phyloP scores from a whole-genome alignment of 2,113 vertebrate genomes.

The Gnathonemus longibarbis region DNA sequence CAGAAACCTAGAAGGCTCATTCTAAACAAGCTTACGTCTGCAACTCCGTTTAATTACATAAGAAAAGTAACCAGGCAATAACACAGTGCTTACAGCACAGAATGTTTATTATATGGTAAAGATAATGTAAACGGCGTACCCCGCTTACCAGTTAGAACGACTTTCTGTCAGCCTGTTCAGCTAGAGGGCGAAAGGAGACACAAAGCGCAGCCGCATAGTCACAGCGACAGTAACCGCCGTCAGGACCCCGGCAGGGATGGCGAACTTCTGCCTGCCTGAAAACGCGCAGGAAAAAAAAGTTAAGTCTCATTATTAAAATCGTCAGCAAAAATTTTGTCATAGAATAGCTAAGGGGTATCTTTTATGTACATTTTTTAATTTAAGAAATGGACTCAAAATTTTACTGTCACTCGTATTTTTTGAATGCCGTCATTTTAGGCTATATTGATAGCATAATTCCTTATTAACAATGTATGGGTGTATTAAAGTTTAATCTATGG shows the following conservation, averaged over 20 bases:
- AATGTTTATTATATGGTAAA: not conserved
- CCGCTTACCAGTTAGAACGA: not conserved
- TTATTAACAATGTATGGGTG: not conserved
- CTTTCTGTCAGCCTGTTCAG: not conserved
- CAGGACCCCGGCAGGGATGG: not conserved
- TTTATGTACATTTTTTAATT: not conserved
- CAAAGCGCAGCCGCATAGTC: not conserved
- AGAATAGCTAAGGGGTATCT: not conserved
- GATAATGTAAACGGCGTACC: not conserved
- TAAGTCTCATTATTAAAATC: not conserved
- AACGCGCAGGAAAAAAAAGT: not conserved
- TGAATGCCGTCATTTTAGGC: not conserved
- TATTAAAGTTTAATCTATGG: not conserved
- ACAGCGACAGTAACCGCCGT: not conserved
- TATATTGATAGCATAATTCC: not conserved
- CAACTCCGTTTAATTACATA: not conserved
- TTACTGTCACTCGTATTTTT: not conserved
- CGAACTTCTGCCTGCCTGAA: slow-evolving; percentile 1
- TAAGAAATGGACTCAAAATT: not conserved
- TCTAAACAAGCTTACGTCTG: not conserved
- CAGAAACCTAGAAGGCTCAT: not conserved
- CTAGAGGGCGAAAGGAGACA: slow-evolving; percentile 9
- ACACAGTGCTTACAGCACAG: not conserved
- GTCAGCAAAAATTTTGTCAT: not conserved
- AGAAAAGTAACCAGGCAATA: not conserved